Conservation (phyloP, 2,888 invertebrate species). For the Psylliodes chrysocephalus region DNA sequence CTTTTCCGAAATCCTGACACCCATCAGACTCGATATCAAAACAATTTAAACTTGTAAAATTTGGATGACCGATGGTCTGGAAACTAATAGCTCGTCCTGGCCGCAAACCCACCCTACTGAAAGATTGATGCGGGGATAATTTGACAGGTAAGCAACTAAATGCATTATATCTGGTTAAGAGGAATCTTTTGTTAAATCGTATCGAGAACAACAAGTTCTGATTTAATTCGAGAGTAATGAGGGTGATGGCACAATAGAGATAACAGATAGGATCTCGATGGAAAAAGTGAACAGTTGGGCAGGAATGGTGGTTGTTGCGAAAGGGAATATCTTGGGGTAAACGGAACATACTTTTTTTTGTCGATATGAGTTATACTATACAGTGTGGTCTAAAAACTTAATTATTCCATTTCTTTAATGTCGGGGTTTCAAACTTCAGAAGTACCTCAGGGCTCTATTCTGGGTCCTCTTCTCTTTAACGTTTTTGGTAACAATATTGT, state of each 20-base stretch:
- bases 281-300: slow-evolving; percentile 1
- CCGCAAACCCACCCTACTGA: slow-evolving; percentile 47
- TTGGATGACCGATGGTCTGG: slow-evolving; percentile 55
- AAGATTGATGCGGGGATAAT: slow-evolving; percentile 56
- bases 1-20: neutral
- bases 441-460: too few relatives aligned
- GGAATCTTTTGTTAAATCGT: slow-evolving; percentile 47
- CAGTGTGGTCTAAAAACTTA: too few relatives aligned
- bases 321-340: too few relatives aligned
- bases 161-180: slow-evolving; percentile 51
- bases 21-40: neutral
- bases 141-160: slow-evolving; percentile 56
- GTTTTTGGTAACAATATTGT: too few relatives aligned
- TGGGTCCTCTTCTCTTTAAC: too few relatives aligned
- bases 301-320: neutral
- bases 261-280: neutral
- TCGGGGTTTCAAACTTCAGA: too few relatives aligned
- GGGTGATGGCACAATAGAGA: slow-evolving; percentile 44
- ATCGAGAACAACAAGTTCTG: slow-evolving; percentile 40
- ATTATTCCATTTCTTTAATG: too few relatives aligned
- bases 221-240: slow-evolving; percentile 54
- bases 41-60: slow-evolving; percentile 4
- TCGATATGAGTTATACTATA: too few relatives aligned
- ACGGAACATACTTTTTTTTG: too few relatives aligned
- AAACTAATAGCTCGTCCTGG: slow-evolving; percentile 53